Base-by-base conservation (phyloP, 1,140 invertebrate genomes). In the Bombus impatiens region DNA sequence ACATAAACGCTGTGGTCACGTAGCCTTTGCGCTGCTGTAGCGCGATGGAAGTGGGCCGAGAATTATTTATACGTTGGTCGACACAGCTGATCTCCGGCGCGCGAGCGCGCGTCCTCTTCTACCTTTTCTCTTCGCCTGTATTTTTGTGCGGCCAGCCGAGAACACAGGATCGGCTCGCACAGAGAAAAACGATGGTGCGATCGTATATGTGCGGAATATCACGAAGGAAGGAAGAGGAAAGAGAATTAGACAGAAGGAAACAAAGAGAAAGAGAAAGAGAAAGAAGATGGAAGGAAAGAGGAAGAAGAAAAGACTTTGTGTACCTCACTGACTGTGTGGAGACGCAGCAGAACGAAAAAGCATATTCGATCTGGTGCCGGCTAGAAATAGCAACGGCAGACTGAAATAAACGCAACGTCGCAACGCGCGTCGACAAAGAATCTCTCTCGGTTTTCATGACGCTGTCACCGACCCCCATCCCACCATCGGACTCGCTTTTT, bases 1-100 rank as follows among this genome's bases (percentile, higher is more conserved):
- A 59, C 47, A 28, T 59, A 47, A 42, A 62, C 44, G 53, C 5
- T 22, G 68, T n/a, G 59, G 71, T 83, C 72, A 42, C 72, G n/a
- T 37, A 80, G 47, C 78, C 35, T 82, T 76, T 57, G 59, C 78
- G 67, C 57, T 57, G 87, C 78, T 57, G 87, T 74, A 70, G 32
- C 32, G 5, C 79, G 79, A 65, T 78, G 67, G 76, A 90, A 90
- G 89, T 91, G 87, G 89, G 89, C 87, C 87, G 84, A 84, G 88
- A 88, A 91, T 91, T 90, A 91, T 88, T 90, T 90, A 90, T 88
- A 90, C 89, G 88, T 83, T 25, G 82, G 78, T 72, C 86, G 86
- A 80, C 88, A 90, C 89, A 90, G 90, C 90, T 89, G 90, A 91
- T 91, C 90, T 88, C 70, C 80, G 53, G 62, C n/a, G 35, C 35